Base-by-base conservation (phyloP, 2,113 vertebrate genomes). In the Centrocercus urophasianus region DNA sequence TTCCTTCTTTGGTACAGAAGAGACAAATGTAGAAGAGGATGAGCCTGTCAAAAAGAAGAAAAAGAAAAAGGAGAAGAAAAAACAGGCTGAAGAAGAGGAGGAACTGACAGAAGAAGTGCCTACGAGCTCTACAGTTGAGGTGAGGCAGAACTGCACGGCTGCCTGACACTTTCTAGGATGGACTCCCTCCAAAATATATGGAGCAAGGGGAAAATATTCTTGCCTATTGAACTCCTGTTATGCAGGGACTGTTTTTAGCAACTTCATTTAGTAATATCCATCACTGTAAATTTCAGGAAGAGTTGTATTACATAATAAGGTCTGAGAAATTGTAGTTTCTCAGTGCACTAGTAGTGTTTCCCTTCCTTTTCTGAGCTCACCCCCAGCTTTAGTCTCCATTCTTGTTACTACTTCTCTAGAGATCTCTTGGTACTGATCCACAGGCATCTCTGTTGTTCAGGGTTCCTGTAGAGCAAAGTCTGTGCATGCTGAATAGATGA, bases 41-140 rank as follows among this genome's bases (percentile, higher is more conserved):
- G 98, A 98, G 82, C 84, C 97, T 32, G 97, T 98, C 28, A 98
- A 98, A 93, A 99, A 99, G 98, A 99, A 99, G 96, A 99, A 99
- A 91, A 98, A 98, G 90, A 99, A 99, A 91, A 99, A 99, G 93
- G 97, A 98, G 83, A 98, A 98, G 75, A 98, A 98, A 94, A 97
- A 97, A 42, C 95, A 97, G 75, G 83, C 89, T 75, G 97, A 98
- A 81, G 96, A 98, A 48, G 95, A 94, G 28, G 97, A 91, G 2
- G 88, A 93, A 43, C 86, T 89, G 5, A 97, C 88, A 54, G 98
- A 98, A n/a, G 97, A 98, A 18, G 76, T 86, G 2, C 89, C 92
- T 2, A 89, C 83, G 50, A 97, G 96, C 76, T 88, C 95, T 25
- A 17, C 67, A 8, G 25, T 75, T 92, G 83, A 97, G 93, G 98